Evolutionary conservation across 2,888 invertebrate species (phyloP), one percentile per base, ranked within the genome.

Genomic region (Dendrolimus pini): DNA sequence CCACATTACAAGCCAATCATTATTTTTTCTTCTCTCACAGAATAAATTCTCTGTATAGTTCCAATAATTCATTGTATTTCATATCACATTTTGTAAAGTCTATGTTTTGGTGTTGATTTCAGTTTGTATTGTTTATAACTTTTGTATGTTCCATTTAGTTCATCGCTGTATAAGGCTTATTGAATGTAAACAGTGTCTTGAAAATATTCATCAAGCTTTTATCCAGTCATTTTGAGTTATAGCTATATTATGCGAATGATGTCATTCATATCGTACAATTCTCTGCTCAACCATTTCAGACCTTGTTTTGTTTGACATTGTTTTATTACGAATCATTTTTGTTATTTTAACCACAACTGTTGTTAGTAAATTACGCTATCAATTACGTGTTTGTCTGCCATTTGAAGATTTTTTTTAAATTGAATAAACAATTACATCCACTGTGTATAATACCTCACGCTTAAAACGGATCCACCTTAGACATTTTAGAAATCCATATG

Each of bases 301-400:
- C 56, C 56, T 56, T 59, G 59, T 59, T 57, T 59, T 59, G 41
- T 59, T 60, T 56, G 52, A 47, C 56, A 59, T 56, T 62, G 57
- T 61, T 60, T 62, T 61, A 63, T 62, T 55, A 57, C 55, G 55
- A 56, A 52, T 53, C n/a, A 57, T 55, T 57, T 47, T 55, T 55
- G 55, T 52, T 55, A 53, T 57, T 30, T 18, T 18, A 14, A 30
- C 30, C 54, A n/a, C 41, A 30, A n/a, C 30, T 41, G 54, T 54
- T 59, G 53, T 30, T 54, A 8, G 54, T 57, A 57, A 57, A 57
- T 54, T 54, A 57, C 41, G 41, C 47, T 10, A 47, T 12, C 12
- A 10, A 12, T 47, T 12, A 47, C 10, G 47, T 47, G 47, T 47
- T 9, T 47, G 47, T 9, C 47, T 47, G 9, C 47, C 47, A 47